Percentiles rank a stretch among this genome's conserved stretches.
Evolutionary conservation across 2,113 vertebrate genomes (phyloP).

Genomic region (Percina caprodes): DNA sequence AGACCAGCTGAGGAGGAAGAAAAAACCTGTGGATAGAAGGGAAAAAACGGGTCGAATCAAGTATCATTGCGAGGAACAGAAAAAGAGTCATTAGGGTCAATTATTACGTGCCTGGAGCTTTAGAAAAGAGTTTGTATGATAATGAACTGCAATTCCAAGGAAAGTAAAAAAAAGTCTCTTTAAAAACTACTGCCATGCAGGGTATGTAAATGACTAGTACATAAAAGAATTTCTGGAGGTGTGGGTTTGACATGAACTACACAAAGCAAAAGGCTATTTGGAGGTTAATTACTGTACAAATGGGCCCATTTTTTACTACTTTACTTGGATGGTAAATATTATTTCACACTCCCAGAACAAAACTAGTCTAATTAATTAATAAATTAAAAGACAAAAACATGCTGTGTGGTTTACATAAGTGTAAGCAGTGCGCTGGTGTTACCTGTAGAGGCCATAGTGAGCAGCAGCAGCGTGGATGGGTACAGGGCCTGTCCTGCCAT

Average conservation of each 20-base stretch:
- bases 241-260: slow-evolving; percentile 45
- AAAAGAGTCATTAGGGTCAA: slow-evolving; percentile 58
- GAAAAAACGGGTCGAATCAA: slow-evolving; percentile 36
- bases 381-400: neutral
- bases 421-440: neutral
- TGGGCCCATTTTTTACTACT: neutral
- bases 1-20: slow-evolving; percentile 85
- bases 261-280: slow-evolving; percentile 50
- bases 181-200: slow-evolving; percentile 49
- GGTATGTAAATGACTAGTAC: slow-evolving; percentile 50
- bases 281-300: slow-evolving; percentile 36
- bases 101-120: slow-evolving; percentile 57
- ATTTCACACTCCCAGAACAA: slow-evolving; percentile 17
- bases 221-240: slow-evolving; percentile 35
- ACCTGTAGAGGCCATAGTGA: slow-evolving; percentile 84
- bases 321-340: neutral
- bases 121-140: slow-evolving; percentile 59
- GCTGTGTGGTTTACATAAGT: neutral
- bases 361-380: neutral
- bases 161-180: slow-evolving; percentile 46
- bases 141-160: slow-evolving; percentile 63
- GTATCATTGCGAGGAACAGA: slow-evolving; percentile 20
- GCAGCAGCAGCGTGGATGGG: slow-evolving; percentile 82
- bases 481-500: slow-evolving; percentile 80
- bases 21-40: slow-evolving; percentile 76